Conservation (phyloP, 2,888 invertebrate species). For the Phlogophora meticulosa region DNA sequence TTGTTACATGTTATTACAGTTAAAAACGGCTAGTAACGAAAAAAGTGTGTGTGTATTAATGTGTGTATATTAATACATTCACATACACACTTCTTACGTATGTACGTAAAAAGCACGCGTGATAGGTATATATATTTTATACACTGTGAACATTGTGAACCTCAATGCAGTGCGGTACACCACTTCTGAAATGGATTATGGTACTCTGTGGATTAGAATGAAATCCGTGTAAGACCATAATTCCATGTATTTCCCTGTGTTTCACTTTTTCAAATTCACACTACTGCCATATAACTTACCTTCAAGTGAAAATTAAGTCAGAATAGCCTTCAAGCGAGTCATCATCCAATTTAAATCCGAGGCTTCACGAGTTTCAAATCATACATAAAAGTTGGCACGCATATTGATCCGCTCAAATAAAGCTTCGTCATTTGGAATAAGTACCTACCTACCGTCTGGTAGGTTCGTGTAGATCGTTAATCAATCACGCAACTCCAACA, state of each 20-base stretch:
- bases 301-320: not conserved
- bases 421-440: conserved; percentile 40
- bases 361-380: conserved; percentile 6
- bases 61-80: too few species aligned
- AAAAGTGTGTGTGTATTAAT: too few species aligned
- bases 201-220: too few species aligned
- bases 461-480: conserved; percentile 44
- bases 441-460: conserved; percentile 18
- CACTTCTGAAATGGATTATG: too few species aligned
- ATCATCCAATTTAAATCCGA: conserved; percentile 4
- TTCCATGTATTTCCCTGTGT: not conserved
- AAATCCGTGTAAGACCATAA: too few species aligned
- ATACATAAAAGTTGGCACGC: conserved; percentile 2
- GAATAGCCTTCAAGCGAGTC: not conserved
- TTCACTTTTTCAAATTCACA: not conserved
- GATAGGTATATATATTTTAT: too few species aligned
- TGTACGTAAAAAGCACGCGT: too few species aligned
- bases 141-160: too few species aligned
- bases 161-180: too few species aligned
- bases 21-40: too few species aligned
- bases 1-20: too few species aligned
- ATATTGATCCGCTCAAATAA: conserved; percentile 43
- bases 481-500: conserved; percentile 62
- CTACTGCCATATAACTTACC: not conserved
- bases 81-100: too few species aligned